Evolutionary conservation across 2,888 invertebrate species (phyloP), one percentile per base, ranked within the genome.

Genomic region (Chloroclysta siterata): DNA sequence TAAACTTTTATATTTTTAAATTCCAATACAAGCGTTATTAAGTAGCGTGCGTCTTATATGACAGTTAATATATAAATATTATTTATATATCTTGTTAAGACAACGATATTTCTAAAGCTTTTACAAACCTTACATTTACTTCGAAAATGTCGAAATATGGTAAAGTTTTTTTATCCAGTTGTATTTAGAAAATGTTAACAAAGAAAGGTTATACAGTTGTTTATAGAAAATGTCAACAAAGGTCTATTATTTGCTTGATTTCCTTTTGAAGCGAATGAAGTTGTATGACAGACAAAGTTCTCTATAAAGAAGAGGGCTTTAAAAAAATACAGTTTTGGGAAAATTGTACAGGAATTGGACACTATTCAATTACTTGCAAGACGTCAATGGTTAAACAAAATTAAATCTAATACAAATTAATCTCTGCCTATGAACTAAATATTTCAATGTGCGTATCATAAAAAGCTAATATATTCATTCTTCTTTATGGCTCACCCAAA

Each of bases 11-110:
- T 17, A 46, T 41, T 39, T 14, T 41, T 52, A 44, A 17, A 46
- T 47, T 53, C 11, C 22, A 39, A 60, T 44, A 39, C 10, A 53
- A 85, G 81, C 80, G 80, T 80, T 36, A 14, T 46, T 55, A 79
- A 73, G 74, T 81, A 79, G 69, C 79, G 71, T 76, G 71, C 76
- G 88, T 87, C 90, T 89, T 80, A 63, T 83, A 81, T 87, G 82
- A 89, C 88, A 88, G 79, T 77, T 82, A 80, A 90, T 89, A 92
- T 93, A 92, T 89, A 92, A 88, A 72, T 60, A 66, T 65, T 79
- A 83, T 83, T 87, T 89, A 90, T 90, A 92, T 90, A 92, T 82
- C 81, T 80, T 87, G 87, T 85, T 85, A 80, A 90, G 89, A 89
- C 84, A 81, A 76, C 78, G 14, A 62, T 63, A 66, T 63, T 60